Evolutionary conservation across 2,888 invertebrate genomes (phyloP).

Genomic region (Euzetes globulus): DNA sequence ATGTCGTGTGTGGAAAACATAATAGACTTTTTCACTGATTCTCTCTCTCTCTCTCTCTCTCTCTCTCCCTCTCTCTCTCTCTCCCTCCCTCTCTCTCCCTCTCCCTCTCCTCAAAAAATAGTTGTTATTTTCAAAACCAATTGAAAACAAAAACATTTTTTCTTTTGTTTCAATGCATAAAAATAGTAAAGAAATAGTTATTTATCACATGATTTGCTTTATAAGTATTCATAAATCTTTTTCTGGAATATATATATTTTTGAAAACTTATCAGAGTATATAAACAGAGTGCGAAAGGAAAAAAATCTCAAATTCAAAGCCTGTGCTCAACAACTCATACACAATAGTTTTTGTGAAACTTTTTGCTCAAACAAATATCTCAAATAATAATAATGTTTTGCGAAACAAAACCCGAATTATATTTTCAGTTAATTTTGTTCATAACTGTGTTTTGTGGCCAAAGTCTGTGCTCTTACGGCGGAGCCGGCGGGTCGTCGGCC

Average conservation of each 20-base stretch:
- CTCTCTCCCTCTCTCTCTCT: too few relatives aligned
- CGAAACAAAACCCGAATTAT: background rate
- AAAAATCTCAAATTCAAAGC: too few relatives aligned
- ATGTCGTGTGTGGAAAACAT: too few relatives aligned
- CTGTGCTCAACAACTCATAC: background rate
- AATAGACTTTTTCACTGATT: too few relatives aligned
- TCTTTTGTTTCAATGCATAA: background rate
- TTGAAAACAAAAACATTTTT: background rate
- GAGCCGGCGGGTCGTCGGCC: background rate
- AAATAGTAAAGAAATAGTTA: background rate
- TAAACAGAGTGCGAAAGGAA: too few relatives aligned
- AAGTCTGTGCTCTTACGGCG: background rate
- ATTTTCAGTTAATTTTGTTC: background rate
- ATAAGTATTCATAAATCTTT: background rate
- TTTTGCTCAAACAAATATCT: background rate
- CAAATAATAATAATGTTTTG: background rate
- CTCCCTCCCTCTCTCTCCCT: too few relatives aligned
- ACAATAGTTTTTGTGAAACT: background rate
- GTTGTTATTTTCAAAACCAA: background rate
- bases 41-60: too few relatives aligned
- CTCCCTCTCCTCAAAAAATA: too few relatives aligned
- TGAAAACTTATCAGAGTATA: too few relatives aligned
- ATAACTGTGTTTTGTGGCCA: background rate
- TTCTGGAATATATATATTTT: background rate
- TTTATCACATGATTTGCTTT: background rate